Conservation (phyloP, 2,797 vertebrate genomes). For the Philypnodon macrostomus region DNA sequence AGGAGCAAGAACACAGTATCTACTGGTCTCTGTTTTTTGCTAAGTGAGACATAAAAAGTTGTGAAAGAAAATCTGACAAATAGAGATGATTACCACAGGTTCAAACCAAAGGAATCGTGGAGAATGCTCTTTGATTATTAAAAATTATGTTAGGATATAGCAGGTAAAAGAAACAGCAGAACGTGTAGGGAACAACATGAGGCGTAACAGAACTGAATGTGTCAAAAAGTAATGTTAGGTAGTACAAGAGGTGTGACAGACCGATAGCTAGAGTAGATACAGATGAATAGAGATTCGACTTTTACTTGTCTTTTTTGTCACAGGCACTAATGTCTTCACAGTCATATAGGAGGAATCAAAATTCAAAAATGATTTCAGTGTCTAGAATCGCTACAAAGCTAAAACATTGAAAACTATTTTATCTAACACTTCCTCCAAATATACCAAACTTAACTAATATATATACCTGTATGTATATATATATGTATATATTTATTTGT, state of each 20-base stretch:
- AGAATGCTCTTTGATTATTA: constrained; percentile 30
- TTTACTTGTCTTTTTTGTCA: constrained; percentile 83
- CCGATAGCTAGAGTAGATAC: constrained; percentile 75
- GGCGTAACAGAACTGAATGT: constrained; percentile 41
- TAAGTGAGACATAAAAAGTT: constrained; percentile 77
- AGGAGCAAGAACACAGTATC: constrained; percentile 87
- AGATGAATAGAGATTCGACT: constrained; percentile 78
- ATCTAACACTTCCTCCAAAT: constrained; percentile 85
- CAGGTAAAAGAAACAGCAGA: constrained; percentile 45
- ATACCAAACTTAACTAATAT: constrained; percentile 84
- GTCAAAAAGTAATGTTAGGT: constrained; percentile 66
- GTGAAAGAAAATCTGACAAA: constrained; percentile 34
- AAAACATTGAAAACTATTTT: constrained; percentile 86
- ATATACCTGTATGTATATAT: constrained; percentile 78
- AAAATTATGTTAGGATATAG: constrained; percentile 31
- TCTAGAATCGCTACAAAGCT: constrained; percentile 85
- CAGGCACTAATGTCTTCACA: constrained; percentile 89
- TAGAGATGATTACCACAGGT: constrained; percentile 36
- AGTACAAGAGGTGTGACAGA: constrained; percentile 74
- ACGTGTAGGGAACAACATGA: constrained; percentile 39
- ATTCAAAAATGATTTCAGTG: constrained; percentile 82
- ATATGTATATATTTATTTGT: constrained; percentile 80
- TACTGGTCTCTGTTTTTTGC: constrained; percentile 89
- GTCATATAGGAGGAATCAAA: constrained; percentile 86
- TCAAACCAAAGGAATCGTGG: constrained; percentile 24